Conservation (phyloP, 2,888 invertebrate species). For the Chydorus sphaericus region DNA sequence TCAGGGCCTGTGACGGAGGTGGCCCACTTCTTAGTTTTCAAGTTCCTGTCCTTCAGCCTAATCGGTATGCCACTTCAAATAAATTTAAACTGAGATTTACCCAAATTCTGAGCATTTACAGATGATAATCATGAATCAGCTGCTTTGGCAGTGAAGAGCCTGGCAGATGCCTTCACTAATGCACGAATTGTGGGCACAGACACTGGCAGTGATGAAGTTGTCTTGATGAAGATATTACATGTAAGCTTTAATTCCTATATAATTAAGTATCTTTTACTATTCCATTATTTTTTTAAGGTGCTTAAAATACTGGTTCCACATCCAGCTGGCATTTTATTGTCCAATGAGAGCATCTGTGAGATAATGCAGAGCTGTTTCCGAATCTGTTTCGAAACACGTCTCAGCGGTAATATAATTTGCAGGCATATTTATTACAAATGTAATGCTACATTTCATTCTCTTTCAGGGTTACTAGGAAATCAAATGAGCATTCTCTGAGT, state of each 20-base stretch:
- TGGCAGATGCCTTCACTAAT: constrained; percentile 95
- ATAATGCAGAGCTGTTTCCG: constrained; percentile 97
- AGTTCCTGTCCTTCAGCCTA: constrained; percentile 87
- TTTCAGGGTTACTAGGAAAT: constrained; percentile 70
- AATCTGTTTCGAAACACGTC: constrained; percentile 80
- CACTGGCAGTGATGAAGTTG: constrained; percentile 86
- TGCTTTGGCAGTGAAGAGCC: constrained; percentile 80
- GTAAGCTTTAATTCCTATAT: no score
- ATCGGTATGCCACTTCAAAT: constrained; percentile 48
- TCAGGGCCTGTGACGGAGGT: constrained; percentile 92
- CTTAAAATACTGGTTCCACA: constrained; percentile 77
- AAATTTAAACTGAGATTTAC: no score
- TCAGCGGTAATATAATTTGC: constrained; percentile 49
- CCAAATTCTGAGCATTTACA: no score
- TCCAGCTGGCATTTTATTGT: constrained; percentile 74
- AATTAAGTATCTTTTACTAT: not conserved
- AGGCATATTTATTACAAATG: constrained; percentile 7
- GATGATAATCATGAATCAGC: constrained; percentile 64
- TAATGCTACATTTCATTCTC: constrained; percentile 17
- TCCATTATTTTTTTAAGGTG: constrained; percentile 39
- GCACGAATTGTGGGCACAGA: constrained; percentile 95
- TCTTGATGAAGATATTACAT: constrained; percentile 88
- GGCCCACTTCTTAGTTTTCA: constrained; percentile 85
- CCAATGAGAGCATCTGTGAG: constrained; percentile 94
- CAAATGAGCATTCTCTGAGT: constrained; percentile 85